These are phyloP conservation scores for Cettia cetti DNA, from an alignment of 2,113 vertebrate genomes.

Conservation along the genomic window DNA sequence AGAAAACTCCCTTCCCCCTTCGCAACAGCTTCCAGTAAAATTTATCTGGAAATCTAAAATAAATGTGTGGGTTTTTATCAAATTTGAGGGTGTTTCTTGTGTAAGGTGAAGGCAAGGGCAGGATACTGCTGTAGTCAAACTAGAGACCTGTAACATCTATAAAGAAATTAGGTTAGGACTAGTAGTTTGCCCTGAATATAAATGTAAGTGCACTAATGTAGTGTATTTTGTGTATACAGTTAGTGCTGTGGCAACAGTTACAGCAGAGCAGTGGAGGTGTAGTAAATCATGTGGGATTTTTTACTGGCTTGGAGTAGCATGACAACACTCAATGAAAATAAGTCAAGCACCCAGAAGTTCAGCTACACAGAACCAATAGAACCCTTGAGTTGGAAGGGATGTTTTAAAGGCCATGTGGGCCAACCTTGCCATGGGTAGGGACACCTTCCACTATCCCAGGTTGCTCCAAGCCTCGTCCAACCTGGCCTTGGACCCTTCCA, in stretches of 20 bases:
- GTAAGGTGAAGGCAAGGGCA: background rate
- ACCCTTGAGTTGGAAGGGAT: background rate
- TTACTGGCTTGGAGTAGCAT: background rate
- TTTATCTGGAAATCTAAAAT: background rate
- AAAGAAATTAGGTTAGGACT: background rate
- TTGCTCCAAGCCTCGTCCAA: accelerated
- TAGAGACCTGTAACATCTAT: background rate
- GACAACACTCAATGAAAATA: background rate
- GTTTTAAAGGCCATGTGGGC: background rate
- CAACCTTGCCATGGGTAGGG: background rate
- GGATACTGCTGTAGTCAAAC: background rate
- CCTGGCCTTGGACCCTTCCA: background rate
- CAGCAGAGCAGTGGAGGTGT: background rate
- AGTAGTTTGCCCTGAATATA: background rate
- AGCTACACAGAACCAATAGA: background rate
- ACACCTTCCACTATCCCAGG: accelerated
- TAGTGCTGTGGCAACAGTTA: background rate
- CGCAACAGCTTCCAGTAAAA: background rate
- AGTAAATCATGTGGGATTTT: background rate
- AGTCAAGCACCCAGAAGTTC: background rate
- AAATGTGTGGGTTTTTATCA: background rate
- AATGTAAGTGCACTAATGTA: background rate
- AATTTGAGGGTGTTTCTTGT: background rate
- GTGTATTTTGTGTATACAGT: background rate
- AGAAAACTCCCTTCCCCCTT: background rate